phyloP scores from a whole-genome alignment of 2,888 invertebrate genomes.

The Pollenia angustigena region DNA sequence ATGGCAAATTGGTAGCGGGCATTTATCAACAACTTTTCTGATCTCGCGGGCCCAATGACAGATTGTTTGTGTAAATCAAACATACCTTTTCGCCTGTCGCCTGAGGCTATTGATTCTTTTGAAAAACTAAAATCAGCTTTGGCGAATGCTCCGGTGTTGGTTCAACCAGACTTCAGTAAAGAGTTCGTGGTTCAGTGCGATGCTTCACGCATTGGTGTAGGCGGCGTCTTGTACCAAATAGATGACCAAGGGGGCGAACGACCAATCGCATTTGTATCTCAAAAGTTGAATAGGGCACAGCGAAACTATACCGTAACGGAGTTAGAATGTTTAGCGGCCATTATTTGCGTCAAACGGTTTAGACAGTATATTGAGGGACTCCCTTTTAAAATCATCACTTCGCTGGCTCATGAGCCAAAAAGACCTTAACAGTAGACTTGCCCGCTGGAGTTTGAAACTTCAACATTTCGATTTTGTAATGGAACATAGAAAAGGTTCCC shows the following conservation, averaged over 20 bases:
- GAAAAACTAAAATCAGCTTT: not conserved
- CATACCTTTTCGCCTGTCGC: not conserved
- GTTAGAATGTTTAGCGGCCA: not conserved
- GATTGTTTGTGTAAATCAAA: not conserved
- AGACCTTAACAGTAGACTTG: not conserved
- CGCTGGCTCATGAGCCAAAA: not conserved
- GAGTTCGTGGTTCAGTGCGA: not conserved
- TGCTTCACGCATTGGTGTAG: not conserved
- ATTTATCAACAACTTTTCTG: not conserved
- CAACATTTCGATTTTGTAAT: slow-evolving; percentile 30
- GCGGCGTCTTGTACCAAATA: not conserved
- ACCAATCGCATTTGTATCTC: not conserved
- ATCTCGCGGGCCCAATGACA: not conserved
- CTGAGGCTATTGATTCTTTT: not conserved
- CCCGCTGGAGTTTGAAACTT: not conserved
- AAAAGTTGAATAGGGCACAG: not conserved
- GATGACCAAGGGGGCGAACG: not conserved
- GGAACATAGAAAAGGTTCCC: slow-evolving; percentile 34
- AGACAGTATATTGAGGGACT: not conserved
- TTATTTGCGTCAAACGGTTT: not conserved
- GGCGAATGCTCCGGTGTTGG: not conserved
- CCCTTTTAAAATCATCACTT: not conserved
- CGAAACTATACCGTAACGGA: not conserved
- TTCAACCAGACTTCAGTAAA: not conserved
- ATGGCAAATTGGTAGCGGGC: not conserved